Conservation (phyloP, 1,140 invertebrate species). For the Aporrectodea caliginosa region DNA sequence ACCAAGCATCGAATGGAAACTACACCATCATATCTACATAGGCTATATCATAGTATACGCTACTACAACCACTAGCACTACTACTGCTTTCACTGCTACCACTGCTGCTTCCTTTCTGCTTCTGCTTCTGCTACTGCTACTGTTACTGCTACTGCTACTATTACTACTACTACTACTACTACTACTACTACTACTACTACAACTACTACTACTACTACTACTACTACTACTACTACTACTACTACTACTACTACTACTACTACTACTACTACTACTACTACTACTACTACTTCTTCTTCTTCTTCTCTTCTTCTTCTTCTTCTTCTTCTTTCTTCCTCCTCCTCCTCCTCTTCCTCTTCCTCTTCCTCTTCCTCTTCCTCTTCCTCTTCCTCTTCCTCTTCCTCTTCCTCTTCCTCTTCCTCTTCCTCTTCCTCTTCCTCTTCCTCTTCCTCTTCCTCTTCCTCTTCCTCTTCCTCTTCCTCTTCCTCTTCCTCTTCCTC, state of each 20-base stretch:
- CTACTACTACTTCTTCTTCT: background rate
- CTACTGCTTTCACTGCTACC: too few species aligned
- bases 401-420: background rate
- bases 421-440: background rate
- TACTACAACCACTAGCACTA: too few species aligned
- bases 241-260: constrained; percentile 2
- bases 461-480: too few species aligned
- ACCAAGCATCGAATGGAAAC: too few species aligned
- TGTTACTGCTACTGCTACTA: too few species aligned
- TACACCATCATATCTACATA: too few species aligned
- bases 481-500: background rate
- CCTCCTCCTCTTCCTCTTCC: background rate
- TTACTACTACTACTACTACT: too few species aligned
- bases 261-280: constrained; percentile 3
- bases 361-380: background rate
- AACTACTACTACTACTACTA: background rate
- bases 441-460: too few species aligned
- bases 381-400: background rate
- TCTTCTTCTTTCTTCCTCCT: background rate
- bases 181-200: constrained; percentile 2
- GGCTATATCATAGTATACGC: too few species aligned
- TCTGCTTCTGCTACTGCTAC: too few species aligned
- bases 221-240: constrained; percentile 2
- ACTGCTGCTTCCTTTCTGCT: too few species aligned
- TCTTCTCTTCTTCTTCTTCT: background rate